Conservation (phyloP, 2,113 vertebrate species). For the Patagioenas fasciata region DNA sequence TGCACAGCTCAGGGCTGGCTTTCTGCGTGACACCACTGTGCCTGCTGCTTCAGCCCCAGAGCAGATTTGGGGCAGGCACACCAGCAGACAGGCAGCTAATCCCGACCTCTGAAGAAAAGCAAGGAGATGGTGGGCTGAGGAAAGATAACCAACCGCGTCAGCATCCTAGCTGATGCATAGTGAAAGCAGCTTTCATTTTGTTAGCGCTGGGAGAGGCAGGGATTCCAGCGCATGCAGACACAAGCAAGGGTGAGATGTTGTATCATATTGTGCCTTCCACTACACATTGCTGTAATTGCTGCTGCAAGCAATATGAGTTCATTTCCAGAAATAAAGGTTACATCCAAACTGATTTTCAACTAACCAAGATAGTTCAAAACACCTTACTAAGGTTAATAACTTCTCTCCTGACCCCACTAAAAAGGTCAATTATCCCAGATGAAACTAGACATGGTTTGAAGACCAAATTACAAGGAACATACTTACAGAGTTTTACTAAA, state of each 20-base stretch:
- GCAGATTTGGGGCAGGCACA: background rate
- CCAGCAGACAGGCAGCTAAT: background rate
- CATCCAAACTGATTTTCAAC: background rate
- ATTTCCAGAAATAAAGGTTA: background rate
- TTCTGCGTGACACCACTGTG: background rate
- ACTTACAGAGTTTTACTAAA: background rate
- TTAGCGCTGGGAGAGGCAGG: background rate
- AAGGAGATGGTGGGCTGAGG: background rate
- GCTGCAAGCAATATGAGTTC: background rate
- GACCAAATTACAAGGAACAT: background rate
- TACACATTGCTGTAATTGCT: background rate
- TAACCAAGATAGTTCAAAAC: background rate
- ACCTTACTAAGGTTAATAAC: background rate
- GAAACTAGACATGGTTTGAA: background rate
- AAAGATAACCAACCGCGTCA: background rate
- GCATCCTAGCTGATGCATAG: fast-evolving
- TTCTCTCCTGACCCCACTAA: background rate
- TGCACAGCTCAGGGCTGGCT: background rate
- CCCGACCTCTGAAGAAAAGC: background rate
- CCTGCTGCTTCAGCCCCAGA: fast-evolving
- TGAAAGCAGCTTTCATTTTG: background rate
- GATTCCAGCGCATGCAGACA: fast-evolving
- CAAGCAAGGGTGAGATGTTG: background rate
- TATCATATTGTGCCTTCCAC: fast-evolving
- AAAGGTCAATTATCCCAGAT: background rate